phyloP scores from a whole-genome alignment of 1,140 invertebrate genomes.

The Temnothorax longispinosus region DNA sequence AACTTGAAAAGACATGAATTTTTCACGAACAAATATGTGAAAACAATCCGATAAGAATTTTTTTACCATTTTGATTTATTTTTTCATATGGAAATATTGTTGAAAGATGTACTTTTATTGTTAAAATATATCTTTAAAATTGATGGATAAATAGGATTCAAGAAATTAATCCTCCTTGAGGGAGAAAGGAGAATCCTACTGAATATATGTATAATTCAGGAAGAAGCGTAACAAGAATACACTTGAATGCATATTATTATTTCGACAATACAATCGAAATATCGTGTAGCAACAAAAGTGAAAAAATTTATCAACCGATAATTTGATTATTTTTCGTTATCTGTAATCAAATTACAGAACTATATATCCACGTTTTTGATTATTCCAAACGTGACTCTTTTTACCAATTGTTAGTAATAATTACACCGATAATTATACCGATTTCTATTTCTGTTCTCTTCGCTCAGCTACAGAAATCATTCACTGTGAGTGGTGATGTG shows the following conservation, averaged over 20 bases:
- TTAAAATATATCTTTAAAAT: constrained; percentile 13
- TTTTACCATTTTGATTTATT: neutral
- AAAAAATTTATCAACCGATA: neutral
- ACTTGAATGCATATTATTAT: neutral
- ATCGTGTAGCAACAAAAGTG: neutral
- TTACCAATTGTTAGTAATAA: neutral
- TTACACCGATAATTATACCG: neutral
- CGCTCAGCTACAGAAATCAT: neutral
- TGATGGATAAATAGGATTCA: neutral
- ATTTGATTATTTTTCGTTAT: neutral
- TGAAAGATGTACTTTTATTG: neutral
- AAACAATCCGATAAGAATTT: neutral
- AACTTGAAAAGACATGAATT: neutral
- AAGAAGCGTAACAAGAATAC: neutral
- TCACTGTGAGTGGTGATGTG: neutral
- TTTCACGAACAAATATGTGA: neutral
- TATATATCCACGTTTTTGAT: neutral
- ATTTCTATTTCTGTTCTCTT: neutral
- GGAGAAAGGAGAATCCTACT: neutral
- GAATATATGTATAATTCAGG: neutral
- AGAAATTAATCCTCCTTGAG: neutral
- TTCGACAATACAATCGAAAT: neutral
- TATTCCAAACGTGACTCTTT: neutral
- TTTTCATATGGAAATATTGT: neutral
- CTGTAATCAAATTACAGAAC: neutral